Base-by-base conservation (phyloP, 2,113 vertebrate genomes). In the Coreoperca whiteheadi region DNA sequence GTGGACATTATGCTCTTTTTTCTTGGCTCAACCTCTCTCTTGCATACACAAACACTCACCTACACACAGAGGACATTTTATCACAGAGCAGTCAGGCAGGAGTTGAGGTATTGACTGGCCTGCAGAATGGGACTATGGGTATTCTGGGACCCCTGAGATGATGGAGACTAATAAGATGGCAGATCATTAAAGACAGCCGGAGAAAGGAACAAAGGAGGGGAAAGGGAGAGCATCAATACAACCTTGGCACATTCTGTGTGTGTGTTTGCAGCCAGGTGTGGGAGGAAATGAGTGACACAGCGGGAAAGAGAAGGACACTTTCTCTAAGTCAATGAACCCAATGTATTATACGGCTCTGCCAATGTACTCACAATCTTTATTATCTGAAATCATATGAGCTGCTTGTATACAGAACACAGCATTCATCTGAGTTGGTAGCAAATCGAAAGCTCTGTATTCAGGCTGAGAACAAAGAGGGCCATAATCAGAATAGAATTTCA, bases 131-230 rank as follows among this genome's bases (percentile, higher is more conserved):
- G 69, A 61, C 73, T 77, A 60, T 72, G 76, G 74, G 81, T 79
- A 83, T 82, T 77, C 65, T 75, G 53, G 53, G 61, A 76, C 72
- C n/a, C 21, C 4, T 59, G 70, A 83, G 79, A 89, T 85, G 73
- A 82, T 86, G 74, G n/a, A 71, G 63, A 80, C 75, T 87, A 91
- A 90, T 86, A 82, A 77, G 51, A 86, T 73, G 70, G 81, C 61
- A 81, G 63, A 74, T 34, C 30, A 90, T 93, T 88, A 86, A 89
- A 77, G 77, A 66, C 46, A 59, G 41, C 4, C 3, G 2, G 51
- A 56, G 57, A 73, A 66, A 63, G 61, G 79, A 78, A 78, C 74
- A 82, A 67, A 81, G 30, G 39, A 77, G 20, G 54, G 61, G 30
- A 85, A 72, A 68, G 54, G 61, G 67, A 68, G 41, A 54, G 39